Evolutionary conservation across 2,888 invertebrate species (phyloP).

Genomic region (Myopa testacea): DNA sequence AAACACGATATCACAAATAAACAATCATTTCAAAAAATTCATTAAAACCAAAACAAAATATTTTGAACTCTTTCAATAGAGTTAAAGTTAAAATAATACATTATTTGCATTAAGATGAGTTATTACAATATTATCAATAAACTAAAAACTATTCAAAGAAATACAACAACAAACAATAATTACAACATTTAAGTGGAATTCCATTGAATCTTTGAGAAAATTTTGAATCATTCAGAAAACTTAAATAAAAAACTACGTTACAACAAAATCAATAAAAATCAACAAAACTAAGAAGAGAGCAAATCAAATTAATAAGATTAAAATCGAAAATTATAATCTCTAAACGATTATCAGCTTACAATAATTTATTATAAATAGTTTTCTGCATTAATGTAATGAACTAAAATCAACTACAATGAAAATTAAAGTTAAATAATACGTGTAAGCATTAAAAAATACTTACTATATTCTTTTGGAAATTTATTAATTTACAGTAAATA

Average conservation of each 20-base stretch:
- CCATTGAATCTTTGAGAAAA: constrained; percentile 33
- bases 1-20: neutral
- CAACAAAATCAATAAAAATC: no score
- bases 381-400: constrained; percentile 45
- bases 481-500: no score
- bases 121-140: constrained; percentile 4
- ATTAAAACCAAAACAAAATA: constrained; percentile 46
- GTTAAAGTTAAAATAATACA: constrained; percentile 20
- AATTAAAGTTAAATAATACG: neutral
- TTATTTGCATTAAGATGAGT: neutral
- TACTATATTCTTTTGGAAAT: no score
- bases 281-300: no score
- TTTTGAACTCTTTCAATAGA: neutral
- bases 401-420: constrained; percentile 24
- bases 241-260: constrained; percentile 1
- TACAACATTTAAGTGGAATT: constrained; percentile 52
- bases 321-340: neutral
- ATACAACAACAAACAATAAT: constrained; percentile 21
- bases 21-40: neutral
- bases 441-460: no score
- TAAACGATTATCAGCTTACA: neutral
- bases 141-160: constrained; percentile 1
- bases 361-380: neutral
- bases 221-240: constrained; percentile 19
- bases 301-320: neutral